phyloP scores from a whole-genome alignment of 2,797 vertebrate species.

The Premnoplex brunnescens region DNA sequence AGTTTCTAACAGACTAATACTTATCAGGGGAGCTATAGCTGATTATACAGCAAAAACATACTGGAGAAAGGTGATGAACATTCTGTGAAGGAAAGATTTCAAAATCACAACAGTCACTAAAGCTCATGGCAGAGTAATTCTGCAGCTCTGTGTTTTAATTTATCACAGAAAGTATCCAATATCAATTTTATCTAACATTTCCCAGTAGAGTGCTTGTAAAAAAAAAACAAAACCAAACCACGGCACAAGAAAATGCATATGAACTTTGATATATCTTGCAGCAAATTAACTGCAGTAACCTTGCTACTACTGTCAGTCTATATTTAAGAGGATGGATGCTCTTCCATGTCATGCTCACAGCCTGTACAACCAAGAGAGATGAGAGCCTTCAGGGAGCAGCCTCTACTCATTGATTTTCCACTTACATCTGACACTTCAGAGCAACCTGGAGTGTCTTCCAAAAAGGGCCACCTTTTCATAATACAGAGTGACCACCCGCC shows the following conservation, averaged over 20 bases:
- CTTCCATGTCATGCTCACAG: neutral
- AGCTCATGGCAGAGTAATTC: conserved; percentile 46
- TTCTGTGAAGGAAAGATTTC: conserved; percentile 2
- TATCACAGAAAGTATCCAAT: neutral
- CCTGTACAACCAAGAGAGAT: neutral
- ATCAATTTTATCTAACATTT: neutral
- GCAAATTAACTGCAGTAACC: neutral
- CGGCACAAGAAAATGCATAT: neutral
- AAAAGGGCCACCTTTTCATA: neutral
- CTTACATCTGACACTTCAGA: neutral
- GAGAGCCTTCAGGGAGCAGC: neutral
- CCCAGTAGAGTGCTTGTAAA: neutral
- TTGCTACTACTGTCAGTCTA: neutral
- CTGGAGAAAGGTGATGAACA: conserved; percentile 52
- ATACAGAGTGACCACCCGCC: neutral
- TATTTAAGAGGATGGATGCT: neutral
- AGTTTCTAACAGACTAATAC: conserved; percentile 63
- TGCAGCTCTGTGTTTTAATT: conserved; percentile 40
- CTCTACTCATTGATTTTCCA: neutral
- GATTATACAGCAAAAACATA: conserved; percentile 63
- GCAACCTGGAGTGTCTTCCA: neutral
- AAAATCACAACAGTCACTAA: conserved; percentile 26
- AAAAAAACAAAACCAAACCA: neutral
- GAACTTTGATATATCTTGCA: neutral
- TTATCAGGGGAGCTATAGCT: conserved; percentile 66